A percentile compares a stretch with the other conserved stretches of the same genome.
These are phyloP conservation scores for Albula glossodonta DNA, from an alignment of 2,113 vertebrate species.

Conservation along the genomic window DNA sequence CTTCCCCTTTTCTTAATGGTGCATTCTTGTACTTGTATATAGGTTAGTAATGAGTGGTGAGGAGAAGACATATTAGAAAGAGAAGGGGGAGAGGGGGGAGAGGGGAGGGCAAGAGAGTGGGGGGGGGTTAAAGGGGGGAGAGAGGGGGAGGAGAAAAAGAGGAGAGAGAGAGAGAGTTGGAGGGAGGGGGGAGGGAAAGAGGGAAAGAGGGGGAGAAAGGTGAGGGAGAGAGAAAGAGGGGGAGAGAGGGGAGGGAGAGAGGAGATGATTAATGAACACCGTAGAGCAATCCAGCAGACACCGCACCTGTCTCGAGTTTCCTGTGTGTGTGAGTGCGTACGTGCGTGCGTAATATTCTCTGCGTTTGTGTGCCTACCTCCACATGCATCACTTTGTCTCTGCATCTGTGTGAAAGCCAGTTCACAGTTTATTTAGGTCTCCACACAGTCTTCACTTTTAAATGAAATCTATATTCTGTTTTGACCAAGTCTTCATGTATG, in stretches of 20 bases:
- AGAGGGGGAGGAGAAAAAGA: neutral
- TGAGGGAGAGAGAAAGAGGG: no score
- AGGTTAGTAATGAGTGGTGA: neutral
- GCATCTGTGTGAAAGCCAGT: neutral
- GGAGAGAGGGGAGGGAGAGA: neutral
- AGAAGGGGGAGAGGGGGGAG: neutral
- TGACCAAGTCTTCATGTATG: neutral
- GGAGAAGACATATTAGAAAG: neutral
- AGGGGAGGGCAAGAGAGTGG: neutral
- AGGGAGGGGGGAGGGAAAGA: neutral
- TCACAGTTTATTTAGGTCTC: neutral
- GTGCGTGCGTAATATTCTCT: conserved; percentile 3
- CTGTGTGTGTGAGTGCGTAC: neutral
- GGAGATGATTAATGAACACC: neutral
- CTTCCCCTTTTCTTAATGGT: conserved; percentile 17
- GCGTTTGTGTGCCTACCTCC: neutral
- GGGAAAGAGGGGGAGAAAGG: neutral
- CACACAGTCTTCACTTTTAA: neutral
- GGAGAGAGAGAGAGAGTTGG: no score
- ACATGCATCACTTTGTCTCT: neutral
- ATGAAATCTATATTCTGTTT: no score
- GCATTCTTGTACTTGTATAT: neutral
- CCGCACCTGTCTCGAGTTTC: neutral
- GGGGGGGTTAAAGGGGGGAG: neutral
- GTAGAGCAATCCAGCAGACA: neutral